Conservation (phyloP, 1,140 invertebrate genomes). For the Scaptomyza pallida region DNA sequence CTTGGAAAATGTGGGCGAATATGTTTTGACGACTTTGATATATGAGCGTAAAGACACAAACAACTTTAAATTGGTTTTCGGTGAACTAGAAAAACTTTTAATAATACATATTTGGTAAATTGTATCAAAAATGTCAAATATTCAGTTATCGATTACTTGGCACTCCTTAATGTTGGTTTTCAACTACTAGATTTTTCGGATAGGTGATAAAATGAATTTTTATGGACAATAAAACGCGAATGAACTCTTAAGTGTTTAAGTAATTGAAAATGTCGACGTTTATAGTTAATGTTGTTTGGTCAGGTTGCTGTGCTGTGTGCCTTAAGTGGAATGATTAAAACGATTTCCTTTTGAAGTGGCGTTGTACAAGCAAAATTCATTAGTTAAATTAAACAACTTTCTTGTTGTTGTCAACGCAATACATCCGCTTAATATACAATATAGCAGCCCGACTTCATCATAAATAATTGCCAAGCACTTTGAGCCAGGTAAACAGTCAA, state of each 20-base stretch:
- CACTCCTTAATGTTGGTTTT: not conserved
- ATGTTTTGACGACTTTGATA: slow-evolving; percentile 25
- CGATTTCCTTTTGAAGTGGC: slow-evolving; percentile 43
- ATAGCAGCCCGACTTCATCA: slow-evolving; percentile 7
- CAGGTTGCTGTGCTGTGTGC: not conserved
- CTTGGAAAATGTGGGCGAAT: not conserved
- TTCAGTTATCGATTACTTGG: not conserved
- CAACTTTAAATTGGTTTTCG: not conserved
- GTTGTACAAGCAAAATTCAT: slow-evolving; percentile 32
- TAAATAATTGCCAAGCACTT: slow-evolving; percentile 1
- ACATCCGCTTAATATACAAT: slow-evolving; percentile 6
- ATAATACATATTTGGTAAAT: too few relatives aligned
- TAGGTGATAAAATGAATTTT: slow-evolving; percentile 31
- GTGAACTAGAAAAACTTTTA: not conserved
- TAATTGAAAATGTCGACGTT: slow-evolving; percentile 42
- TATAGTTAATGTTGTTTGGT: slow-evolving; percentile 12
- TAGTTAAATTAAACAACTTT: slow-evolving; percentile 44
- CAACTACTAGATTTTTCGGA: not conserved
- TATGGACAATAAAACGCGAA: not conserved
- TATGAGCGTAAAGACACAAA: slow-evolving; percentile 12
- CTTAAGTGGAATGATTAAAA: slow-evolving; percentile 9
- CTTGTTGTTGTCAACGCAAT: slow-evolving; percentile 7
- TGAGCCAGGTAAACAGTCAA: slow-evolving; percentile 2
- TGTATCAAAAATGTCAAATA: not conserved
- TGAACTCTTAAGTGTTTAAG: slow-evolving; percentile 17